These are phyloP conservation scores for Alloscopus bannaensis DNA, from an alignment of 2,888 invertebrate species.

Conservation along the genomic window DNA sequence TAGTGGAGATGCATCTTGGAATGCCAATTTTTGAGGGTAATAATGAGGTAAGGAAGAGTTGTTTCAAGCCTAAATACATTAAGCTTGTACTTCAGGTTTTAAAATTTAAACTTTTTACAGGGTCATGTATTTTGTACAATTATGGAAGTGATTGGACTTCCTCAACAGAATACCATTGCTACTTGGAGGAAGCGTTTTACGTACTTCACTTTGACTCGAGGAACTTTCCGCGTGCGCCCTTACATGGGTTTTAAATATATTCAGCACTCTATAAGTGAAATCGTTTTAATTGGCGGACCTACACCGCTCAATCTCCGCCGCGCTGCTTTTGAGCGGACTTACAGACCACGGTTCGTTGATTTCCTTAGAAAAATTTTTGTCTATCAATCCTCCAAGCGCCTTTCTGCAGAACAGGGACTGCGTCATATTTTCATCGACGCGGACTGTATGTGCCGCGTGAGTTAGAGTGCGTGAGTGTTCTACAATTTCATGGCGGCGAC, in stretches of 20 bases:
- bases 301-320: no score
- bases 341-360: neutral
- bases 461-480: no score
- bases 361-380: neutral
- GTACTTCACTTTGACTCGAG: no score
- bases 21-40: neutral
- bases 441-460: no score
- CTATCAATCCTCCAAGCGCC: neutral
- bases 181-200: neutral
- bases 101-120: neutral
- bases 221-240: no score
- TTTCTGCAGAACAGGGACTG: neutral
- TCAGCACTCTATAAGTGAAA: no score
- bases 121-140: neutral
- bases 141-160: conserved; percentile 3
- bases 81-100: conserved; percentile 5
- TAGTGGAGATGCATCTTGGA: conserved; percentile 15
- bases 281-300: no score
- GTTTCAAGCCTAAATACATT: neutral
- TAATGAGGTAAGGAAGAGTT: conserved; percentile 9
- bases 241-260: no score
- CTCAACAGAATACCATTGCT: neutral
- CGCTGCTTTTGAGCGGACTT: no score
- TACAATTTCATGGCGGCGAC: no score
- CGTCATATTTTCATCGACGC: no score